These are phyloP conservation scores for Lepidocyrtoides sp. DNA, from an alignment of 2,888 invertebrate species.

Conservation along the genomic window DNA sequence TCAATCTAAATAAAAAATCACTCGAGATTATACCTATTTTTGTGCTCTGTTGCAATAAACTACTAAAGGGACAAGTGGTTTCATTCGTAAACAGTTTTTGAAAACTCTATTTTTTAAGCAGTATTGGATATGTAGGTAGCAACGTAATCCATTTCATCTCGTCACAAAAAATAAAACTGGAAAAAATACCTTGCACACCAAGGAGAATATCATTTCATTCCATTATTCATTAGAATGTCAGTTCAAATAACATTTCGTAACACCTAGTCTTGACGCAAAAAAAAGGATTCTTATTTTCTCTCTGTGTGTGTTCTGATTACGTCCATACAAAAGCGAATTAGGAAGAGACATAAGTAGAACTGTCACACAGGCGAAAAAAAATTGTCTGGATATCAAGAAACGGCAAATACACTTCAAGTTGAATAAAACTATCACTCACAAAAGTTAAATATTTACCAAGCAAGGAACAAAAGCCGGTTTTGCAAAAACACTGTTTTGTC, in stretches of 20 bases:
- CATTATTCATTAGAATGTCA: conserved; percentile 39
- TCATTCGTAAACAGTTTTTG: neutral
- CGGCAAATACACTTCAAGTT: neutral
- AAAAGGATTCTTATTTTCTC: neutral
- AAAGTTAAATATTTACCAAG: conserved; percentile 38
- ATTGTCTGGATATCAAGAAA: conserved; percentile 19
- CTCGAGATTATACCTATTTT: neutral
- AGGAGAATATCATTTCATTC: neutral
- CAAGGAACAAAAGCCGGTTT: neutral
- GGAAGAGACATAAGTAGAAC: conserved; percentile 33
- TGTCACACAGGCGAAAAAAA: neutral
- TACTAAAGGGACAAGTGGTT: neutral
- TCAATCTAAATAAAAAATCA: conserved; percentile 21
- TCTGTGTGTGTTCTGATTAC: neutral
- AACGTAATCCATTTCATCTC: neutral
- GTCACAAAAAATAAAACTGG: neutral
- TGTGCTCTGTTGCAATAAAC: neutral
- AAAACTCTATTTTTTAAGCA: neutral
- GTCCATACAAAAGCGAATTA: neutral
- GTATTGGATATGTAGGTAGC: neutral
- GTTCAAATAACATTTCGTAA: neutral
- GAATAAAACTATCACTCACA: conserved; percentile 33
- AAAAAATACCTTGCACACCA: neutral
- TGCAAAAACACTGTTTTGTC: neutral
- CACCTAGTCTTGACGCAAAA: conserved; percentile 4